phyloP scores from a whole-genome alignment of 2,888 invertebrate species.

The Phania funesta region DNA sequence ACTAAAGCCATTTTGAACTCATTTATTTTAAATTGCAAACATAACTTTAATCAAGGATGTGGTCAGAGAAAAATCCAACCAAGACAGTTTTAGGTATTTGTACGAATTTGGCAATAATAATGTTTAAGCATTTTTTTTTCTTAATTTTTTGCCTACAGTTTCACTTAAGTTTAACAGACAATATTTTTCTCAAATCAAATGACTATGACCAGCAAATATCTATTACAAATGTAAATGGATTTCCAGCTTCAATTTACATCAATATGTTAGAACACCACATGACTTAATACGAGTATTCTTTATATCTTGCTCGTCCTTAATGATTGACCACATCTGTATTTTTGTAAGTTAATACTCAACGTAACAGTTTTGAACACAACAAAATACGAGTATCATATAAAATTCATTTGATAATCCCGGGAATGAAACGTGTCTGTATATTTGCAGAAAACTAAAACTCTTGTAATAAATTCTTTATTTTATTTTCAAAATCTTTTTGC shows the following conservation, averaged over 20 bases:
- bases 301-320: conserved; percentile 36
- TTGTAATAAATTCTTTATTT: conserved; percentile 21
- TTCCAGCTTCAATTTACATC: conserved; percentile 40
- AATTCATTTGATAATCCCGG: conserved; percentile 59
- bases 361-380: conserved; percentile 35
- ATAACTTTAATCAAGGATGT: background rate
- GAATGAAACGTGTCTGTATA: conserved; percentile 50
- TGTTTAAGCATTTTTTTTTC: background rate
- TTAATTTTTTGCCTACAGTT: background rate
- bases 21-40: background rate
- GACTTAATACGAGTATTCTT: background rate
- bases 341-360: conserved; percentile 60
- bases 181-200: conserved; percentile 60
- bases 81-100: conserved; percentile 3
- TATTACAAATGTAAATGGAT: conserved; percentile 47
- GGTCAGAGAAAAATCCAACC: background rate
- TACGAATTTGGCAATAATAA: background rate
- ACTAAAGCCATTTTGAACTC: too few species aligned
- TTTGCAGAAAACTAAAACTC: conserved; percentile 4
- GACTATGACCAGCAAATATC: conserved; percentile 46
- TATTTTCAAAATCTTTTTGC: conserved; percentile 2
- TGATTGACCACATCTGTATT: conserved; percentile 65
- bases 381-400: conserved; percentile 42
- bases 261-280: conserved; percentile 8
- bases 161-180: conserved; percentile 26